Evolutionary conservation across 2,113 vertebrate genomes (phyloP), one percentile per base, ranked within the genome.

Genomic region (Patagioenas fasciata): DNA sequence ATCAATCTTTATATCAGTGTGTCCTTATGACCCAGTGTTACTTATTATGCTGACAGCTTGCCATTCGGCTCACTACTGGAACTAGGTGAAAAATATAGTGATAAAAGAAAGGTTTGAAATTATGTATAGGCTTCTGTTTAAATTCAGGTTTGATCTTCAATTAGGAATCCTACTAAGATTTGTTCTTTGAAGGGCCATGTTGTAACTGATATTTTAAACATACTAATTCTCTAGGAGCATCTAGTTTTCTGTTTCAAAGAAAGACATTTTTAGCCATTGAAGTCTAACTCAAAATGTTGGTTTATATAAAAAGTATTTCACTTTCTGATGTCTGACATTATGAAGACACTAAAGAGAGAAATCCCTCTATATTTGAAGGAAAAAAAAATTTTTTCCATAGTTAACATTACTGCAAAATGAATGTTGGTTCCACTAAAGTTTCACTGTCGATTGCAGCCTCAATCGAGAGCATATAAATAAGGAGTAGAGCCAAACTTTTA

Each of bases 71-170:
- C 34, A 57, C 57, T 78, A 24, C 11, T 90, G 60, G 56, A 57
- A 38, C 23, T 47, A 47, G 47, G 28, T 70, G 70, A 74, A 83
- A 72, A 95, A 83, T 47, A 31, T 21, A 73, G 16, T 15, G 44
- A 88, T 87, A 66, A 95, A 93, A 88, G 15, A 83, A 56, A 79
- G 90, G 29, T 84, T 86, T 69, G 34, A 77, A 67, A 74, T 57
- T 6, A 85, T 15, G 13, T 60, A 51, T 53, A 92, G 38, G 38
- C 16, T 26, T 83, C 31, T 85, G n/a, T 53, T 93, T 66, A 93
- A 91, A 23, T 71, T 94, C 4, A 29, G 4, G 62, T 73, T 54
- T 89, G 12, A 57, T 80, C 19, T 80, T 86, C 87, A 61, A 95
- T 66, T 92, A 85, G 47, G 61, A 91, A 57, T 75, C 56, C 32